Base-by-base conservation (phyloP, 2,888 invertebrate genomes). In the Hydriomena furcata region DNA sequence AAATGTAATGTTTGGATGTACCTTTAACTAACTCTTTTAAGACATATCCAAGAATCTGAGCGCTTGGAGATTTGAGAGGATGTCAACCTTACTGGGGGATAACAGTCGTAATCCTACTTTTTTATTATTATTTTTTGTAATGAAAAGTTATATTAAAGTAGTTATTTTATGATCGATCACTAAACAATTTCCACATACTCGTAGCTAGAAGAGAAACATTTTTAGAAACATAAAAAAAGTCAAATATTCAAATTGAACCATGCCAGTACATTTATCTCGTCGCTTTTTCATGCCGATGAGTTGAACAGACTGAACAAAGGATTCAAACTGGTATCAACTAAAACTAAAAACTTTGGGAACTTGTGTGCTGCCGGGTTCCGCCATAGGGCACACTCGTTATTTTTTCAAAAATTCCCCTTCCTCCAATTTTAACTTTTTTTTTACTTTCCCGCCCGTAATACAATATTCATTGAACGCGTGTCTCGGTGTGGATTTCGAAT, bases 401-500 rank as follows among this genome's bases (percentile, higher is more conserved):
- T 54, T 63, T 66, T 60, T 59, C 51, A 58, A 58, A 65, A 58
- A 47, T 55, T 59, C 57, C 59, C 62, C 58, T 57, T 59, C 61
- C 63, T 60, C 71, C 66, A 68, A 73, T 72, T 67, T 60, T 65
- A 66, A 59, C 60, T 68, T 59, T 76, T 75, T 74, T 70, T 60
- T 50, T 60, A 57, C 65, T 72, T 68, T 63, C 58, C 63, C 67
- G 66, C 62, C 62, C 57, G 66, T 75, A 73, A 79, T 76, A 76
- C 71, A 77, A 77, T 76, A 79, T 79, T 76, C 71, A 76, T 73
- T 73, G 73, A 68, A 70, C 74, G 65, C 72, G 58, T 69, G 72
- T 76, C 75, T 71, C 71, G 68, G 63, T 69, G 61, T 67, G 54
- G 68, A 70, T 71, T 63, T 57, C 40, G 58, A 64, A 69, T 58